Evolutionary conservation across 2,888 invertebrate genomes (phyloP).

Genomic region (Anoplius nigerrimus): DNA sequence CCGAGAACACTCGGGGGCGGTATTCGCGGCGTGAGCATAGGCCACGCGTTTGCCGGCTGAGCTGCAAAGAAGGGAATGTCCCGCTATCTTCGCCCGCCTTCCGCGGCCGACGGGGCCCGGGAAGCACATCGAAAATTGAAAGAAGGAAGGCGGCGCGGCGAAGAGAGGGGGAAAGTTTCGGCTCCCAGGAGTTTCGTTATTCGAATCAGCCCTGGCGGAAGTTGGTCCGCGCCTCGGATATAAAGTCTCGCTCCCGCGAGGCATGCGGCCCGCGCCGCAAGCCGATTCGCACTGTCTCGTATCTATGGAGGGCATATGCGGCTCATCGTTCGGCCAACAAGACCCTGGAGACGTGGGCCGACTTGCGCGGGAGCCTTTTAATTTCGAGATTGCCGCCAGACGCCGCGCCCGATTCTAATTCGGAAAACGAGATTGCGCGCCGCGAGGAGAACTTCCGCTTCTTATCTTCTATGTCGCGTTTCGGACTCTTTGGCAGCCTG

Average conservation of each 20-base stretch:
- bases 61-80: too few relatives aligned
- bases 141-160: neutral
- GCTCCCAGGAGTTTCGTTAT: constrained; percentile 24
- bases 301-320: constrained; percentile 21
- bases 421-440: neutral
- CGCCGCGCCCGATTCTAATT: neutral
- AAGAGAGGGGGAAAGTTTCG: constrained; percentile 30
- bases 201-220: constrained; percentile 30
- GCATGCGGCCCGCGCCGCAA: constrained; percentile 23
- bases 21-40: too few relatives aligned
- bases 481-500: too few relatives aligned
- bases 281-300: constrained; percentile 36
- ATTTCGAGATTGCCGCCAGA: neutral
- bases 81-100: too few relatives aligned
- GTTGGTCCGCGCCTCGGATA: constrained; percentile 31
- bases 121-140: constrained; percentile 1
- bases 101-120: neutral
- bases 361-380: neutral
- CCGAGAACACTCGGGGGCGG: too few relatives aligned
- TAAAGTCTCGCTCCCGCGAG: constrained; percentile 38
- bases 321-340: constrained; percentile 22
- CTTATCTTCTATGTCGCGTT: too few relatives aligned
- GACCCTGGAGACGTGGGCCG: neutral
- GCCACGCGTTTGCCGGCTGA: too few relatives aligned
- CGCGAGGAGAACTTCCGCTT: neutral